Evolutionary conservation across 1,140 invertebrate species (phyloP), one percentile per base, ranked within the genome.

Genomic region (Hylaeus volcanicus): DNA sequence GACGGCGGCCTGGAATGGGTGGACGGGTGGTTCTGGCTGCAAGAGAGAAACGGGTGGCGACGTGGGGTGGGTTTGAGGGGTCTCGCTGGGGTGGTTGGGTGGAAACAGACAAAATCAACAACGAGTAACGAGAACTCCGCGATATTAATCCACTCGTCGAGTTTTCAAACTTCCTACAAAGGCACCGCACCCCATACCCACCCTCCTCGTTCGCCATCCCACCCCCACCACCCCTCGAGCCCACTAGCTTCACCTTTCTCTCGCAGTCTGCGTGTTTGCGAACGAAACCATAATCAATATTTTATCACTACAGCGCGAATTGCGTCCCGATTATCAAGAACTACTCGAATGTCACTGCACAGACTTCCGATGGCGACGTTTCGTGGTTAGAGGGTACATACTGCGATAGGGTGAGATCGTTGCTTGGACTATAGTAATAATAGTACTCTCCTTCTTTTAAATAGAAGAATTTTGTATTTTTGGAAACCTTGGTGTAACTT

Each of bases 101-200:
- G 84, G 91, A 92, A 92, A 91, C 92, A 93, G 93, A 91, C 92
- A 93, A 93, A 93, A 93, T 93, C 92, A 93, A 93, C 92, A 93
- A 93, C 89, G 92, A 93, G 92, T 93, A 93, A 92, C 92, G 92
- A 93, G 91, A 93, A 92, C 92, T 92, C 92, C 88, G 91, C 91
- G 92, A 93, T 93, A 93, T 93, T 93, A 93, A 93, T 93, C 92
- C 93, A 93, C 92, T 93, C 92, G 92, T 91, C 91, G 93, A 93
- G 93, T 93, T 93, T 93, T 93, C 92, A 93, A 93, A 93, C 92
- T 93, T 92, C 89, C 90, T 91, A 93, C 92, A 93, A 93, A 93
- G 93, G 91, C 86, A 89, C 89, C 86, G 88, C 86, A 88, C 88
- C 86, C 60, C 83, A 41, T 74, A 65, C 75, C 48, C 58, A n/a